Base-by-base conservation (phyloP, 2,797 vertebrate species). In the Oreortyx pictus region DNA sequence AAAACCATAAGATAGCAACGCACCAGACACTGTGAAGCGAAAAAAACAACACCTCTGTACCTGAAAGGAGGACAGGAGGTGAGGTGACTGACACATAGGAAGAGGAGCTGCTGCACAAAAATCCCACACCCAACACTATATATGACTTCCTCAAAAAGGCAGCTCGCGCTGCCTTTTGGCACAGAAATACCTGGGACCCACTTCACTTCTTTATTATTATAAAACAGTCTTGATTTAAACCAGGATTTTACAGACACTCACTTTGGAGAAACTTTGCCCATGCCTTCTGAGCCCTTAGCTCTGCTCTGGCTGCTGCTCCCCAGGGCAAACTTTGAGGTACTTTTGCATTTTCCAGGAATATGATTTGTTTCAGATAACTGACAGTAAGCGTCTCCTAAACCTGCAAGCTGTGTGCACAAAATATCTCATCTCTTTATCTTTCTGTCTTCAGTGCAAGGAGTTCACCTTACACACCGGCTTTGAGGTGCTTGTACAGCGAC, bases 381-480 rank as follows among this genome's bases (percentile, higher is more conserved):
- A 66, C 35, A 47, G 17, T 6, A 41, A n/a, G 27, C 0, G 1
- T 19, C 33, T 43, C n/a, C 17, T 46, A 65, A 64, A 39, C 35
- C 54, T 39, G 39, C 14, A 44, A 49, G 60, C 35, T 31, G 9
- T 6, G 12, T 2, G 27, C 75, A 72, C 20, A n/a, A 37, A 31
- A 24, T 6, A 65, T 35, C 71, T 79, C 33, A 67, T 27, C 24
- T 52, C 7, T 56, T 57, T 60, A 11, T 89, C 86, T 82, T 80
- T 91, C 15, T 76, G 31, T 60, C 62, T 85, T 6, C 91, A 99
- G 99, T 98, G 98, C 92, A 97, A 88, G 68, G 99, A 99, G 71
- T 99, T 99, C 94, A 98, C 98, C 18, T 97, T 98, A 82, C 98
- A 99, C 80, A 93, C 88, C 0, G 99, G 99, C 57, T 99, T 99